Evolutionary conservation across 1,140 invertebrate species (phyloP), one percentile per base, ranked within the genome.

Genomic region (Zaprionus camerounensis): DNA sequence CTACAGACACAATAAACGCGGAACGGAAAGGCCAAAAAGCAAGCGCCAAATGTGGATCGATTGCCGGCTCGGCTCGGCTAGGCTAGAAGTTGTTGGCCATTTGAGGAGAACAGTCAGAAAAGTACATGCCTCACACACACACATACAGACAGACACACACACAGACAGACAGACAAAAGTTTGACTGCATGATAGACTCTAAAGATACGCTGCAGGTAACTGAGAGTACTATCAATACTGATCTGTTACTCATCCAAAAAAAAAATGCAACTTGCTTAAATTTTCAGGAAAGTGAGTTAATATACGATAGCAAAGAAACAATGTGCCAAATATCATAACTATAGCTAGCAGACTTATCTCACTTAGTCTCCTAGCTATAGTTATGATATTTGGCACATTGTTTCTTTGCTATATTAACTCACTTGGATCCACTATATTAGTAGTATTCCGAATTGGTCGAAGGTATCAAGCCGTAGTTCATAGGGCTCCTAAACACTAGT

Each of bases 1-100:
- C 80, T 7, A 76, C 49, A 34, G 31, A 75, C 26, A 80, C 55
- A 67, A 59, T 77, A 78, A 87, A 82, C 71, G 68, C 63, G 58
- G 41, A 85, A 70, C 83, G 83, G 84, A 88, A 88, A 87, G 85
- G 81, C 83, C 83, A 87, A 86, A 87, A 87, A 70, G 83, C 80
- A 55, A 76, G 65, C 76, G 46, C 83, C 83, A 84, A 88, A 88
- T 76, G 83, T 58, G 84, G 84, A 51, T 46, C 61, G 66, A 66
- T 57, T 61, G 74, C 26, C 28, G 59, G 73, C 67, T 34, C 17
- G 36, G 36, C 36, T 38, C n/a, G 38, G 5, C n/a, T n/a, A 17
- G 49, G 62, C 70, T 67, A 75, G 55, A 88, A 88, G 71, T 71
- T 88, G 73, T 69, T 80, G 71, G 78, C 84, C 84, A 87, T 87